Evolutionary conservation across 2,797 vertebrate species (phyloP).

Genomic region (Bradypus variegatus): DNA sequence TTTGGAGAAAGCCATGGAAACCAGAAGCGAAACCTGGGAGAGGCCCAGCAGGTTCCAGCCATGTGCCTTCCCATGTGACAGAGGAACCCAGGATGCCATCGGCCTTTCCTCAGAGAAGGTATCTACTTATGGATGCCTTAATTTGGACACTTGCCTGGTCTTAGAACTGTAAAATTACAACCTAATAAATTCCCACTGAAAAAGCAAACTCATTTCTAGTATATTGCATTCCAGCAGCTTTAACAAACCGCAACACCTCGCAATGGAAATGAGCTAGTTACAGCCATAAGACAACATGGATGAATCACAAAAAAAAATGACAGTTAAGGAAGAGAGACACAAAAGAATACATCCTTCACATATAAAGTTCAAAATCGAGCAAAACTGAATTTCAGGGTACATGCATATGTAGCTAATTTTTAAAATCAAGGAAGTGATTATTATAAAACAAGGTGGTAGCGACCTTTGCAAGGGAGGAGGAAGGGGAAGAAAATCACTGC

Average conservation of each 20-base stretch:
- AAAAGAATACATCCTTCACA: not conserved
- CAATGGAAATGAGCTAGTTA: not conserved
- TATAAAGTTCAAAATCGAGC: not conserved
- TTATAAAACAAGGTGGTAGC: not conserved
- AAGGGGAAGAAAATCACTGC: not conserved
- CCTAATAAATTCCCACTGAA: too few relatives aligned
- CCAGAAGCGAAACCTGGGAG: too few relatives aligned
- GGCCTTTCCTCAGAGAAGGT: too few relatives aligned
- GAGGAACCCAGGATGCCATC: too few relatives aligned
- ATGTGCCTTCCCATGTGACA: too few relatives aligned
- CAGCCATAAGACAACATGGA: not conserved
- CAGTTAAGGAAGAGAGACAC: not conserved
- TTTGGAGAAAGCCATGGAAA: too few relatives aligned
- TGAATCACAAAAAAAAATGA: conserved; percentile 7
- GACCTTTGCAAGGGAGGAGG: not conserved
- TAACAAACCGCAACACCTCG: not conserved
- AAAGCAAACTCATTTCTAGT: too few relatives aligned
- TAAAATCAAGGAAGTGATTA: not conserved
- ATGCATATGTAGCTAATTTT: not conserved
- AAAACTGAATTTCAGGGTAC: not conserved
- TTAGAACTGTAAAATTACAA: too few relatives aligned
- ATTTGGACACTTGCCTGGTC: too few relatives aligned
- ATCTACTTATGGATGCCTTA: too few relatives aligned
- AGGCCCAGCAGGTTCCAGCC: too few relatives aligned
- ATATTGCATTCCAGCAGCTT: too few relatives aligned